Evolutionary conservation across 1,140 invertebrate genomes (phyloP).

Genomic region (Chironomus tepperi): DNA sequence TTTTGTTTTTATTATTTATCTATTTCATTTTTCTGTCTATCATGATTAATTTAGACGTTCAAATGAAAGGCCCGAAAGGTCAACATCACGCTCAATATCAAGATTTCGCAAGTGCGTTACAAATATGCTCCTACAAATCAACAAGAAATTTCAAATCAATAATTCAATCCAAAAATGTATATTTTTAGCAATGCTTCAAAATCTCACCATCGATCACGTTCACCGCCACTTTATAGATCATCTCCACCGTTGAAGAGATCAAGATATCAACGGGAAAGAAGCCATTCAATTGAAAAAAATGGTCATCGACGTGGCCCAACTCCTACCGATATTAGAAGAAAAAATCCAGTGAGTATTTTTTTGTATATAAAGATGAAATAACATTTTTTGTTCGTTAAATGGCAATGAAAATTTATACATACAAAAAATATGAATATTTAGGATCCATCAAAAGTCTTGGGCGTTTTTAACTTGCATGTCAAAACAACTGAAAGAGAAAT

Average conservation of each 20-base stretch:
- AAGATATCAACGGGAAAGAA: neutral
- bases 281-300: conserved; percentile 1
- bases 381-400: too few relatives aligned
- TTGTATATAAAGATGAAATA: too few relatives aligned
- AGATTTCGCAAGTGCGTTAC: conserved; percentile 14
- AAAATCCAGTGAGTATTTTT: neutral
- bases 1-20: neutral
- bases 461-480: conserved; percentile 89
- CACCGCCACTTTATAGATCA: neutral
- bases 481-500: conserved; percentile 88
- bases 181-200: conserved; percentile 16
- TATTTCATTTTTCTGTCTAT: neutral
- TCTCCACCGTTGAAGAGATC: neutral
- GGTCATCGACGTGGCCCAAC: neutral
- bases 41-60: neutral
- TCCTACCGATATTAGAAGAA: neutral
- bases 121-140: neutral
- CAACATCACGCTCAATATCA: neutral
- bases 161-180: neutral
- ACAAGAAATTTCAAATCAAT: neutral
- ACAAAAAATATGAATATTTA: neutral
- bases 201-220: neutral
- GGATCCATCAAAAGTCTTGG: conserved; percentile 43
- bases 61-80: neutral
- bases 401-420: neutral